phyloP scores from a whole-genome alignment of 2,797 vertebrate species.

The Sebastes taczanowskii region DNA sequence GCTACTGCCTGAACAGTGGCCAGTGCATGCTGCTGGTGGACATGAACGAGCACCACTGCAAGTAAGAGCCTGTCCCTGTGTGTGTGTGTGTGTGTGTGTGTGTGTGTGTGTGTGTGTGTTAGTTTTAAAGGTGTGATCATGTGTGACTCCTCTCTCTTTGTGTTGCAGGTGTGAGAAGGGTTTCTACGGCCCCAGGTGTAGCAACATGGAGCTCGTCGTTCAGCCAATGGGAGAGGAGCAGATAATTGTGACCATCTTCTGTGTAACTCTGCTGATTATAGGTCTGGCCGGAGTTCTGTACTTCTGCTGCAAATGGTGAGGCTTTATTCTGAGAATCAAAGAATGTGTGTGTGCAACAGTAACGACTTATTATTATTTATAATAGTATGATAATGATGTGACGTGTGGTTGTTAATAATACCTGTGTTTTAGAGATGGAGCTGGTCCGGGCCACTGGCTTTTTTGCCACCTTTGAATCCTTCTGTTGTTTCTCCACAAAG shows the following conservation, averaged over 20 bases:
- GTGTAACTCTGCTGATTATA: conserved; percentile 61
- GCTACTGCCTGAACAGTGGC: conserved; percentile 75
- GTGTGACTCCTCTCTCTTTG: conserved; percentile 6
- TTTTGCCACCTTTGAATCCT: not conserved
- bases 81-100: not conserved
- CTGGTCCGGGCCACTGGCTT: not conserved
- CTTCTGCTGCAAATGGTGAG: conserved; percentile 76
- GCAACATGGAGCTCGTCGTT: conserved; percentile 35
- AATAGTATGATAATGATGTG: not conserved
- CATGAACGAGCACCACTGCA: conserved; percentile 71
- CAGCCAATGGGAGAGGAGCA: conserved; percentile 61
- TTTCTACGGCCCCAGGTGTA: conserved; percentile 73
- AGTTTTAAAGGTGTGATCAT: not conserved
- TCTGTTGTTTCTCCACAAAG: not conserved
- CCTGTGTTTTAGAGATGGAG: not conserved
- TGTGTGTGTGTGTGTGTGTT: not conserved
- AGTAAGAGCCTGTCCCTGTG: conserved; percentile 46
- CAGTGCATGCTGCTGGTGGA: conserved; percentile 75
- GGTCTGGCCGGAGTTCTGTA: conserved; percentile 69
- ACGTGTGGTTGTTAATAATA: not conserved
- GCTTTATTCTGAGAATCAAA: not conserved
- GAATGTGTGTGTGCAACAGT: not conserved
- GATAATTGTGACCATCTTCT: conserved; percentile 65
- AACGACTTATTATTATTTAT: too few relatives aligned
- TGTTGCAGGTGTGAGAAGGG: conserved; percentile 71